Base-by-base conservation (phyloP, 2,888 invertebrate genomes). In the Callinectes sapidus region DNA sequence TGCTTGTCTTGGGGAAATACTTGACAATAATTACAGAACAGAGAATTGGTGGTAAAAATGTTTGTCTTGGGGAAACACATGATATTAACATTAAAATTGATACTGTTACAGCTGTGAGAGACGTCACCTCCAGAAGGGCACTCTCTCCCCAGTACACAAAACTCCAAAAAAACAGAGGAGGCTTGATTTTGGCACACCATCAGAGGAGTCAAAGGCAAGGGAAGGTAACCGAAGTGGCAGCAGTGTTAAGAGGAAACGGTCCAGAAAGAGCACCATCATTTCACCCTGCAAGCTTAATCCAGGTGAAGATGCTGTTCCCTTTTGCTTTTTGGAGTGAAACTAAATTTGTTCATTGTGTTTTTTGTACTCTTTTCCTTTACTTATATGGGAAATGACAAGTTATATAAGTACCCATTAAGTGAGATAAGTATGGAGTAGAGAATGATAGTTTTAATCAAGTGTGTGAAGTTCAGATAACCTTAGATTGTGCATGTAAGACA, bases 141-240 rank as follows among this genome's bases (percentile, higher is more conserved):
- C 42, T 8, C 6, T 16, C 14, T n/a, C 35, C 13, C 90, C 88
- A 35, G n/a, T 16, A 35, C 77, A 87, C 77, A 90, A 88, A 39
- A 90, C 90, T 8, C 90, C 92, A 3, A 92, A 90, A 90, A 92
- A 92, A 18, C 92, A 90, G 81, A 87, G 48, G 66, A 89, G 88
- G 55, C 35, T 87, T 16, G 87, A 90, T 5, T 88, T 90, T 48
- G 71, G 8, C 18, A 16, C 39, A 14, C 48, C n/a, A 18, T 54
- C 87, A 32, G 23, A 55, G 23, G 91, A 42, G 16, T 28, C 28
- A 18, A 39, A 42, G 14, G 55, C 13, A 8, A 85, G 42, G n/a
- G n/a, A 35, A n/a, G 71, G n/a, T 10, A 39, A 16, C 23, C n/a
- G 23, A 39, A 23, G 35, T 35, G 35, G 55, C 32, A 66, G 35